These are phyloP conservation scores for Rhynchonycteris naso DNA, from an alignment of 2,797 vertebrate genomes.

Conservation along the genomic window DNA sequence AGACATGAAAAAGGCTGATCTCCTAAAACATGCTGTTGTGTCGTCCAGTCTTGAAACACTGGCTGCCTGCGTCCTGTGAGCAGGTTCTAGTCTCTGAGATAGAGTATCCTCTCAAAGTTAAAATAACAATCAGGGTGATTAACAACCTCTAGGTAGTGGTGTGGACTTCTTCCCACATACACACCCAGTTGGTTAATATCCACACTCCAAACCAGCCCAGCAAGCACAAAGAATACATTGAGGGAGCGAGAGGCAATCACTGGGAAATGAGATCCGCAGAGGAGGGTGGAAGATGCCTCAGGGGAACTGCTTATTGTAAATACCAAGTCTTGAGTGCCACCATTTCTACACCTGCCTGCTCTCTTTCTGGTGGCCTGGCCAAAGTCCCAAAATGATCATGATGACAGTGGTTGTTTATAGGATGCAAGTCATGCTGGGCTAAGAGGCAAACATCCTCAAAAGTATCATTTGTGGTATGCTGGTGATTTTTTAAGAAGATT, in stretches of 20 bases:
- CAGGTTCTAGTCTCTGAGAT: neutral
- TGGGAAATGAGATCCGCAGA: conserved; percentile 68
- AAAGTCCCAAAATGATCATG: neutral
- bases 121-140: conserved; percentile 69
- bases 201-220: conserved; percentile 67
- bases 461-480: neutral
- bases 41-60: neutral
- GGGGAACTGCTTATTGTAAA: conserved; percentile 57
- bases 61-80: neutral
- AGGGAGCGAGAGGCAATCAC: conserved; percentile 72
- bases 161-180: conserved; percentile 75
- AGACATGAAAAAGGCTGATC: neutral
- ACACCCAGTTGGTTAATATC: conserved; percentile 70
- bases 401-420: neutral
- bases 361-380: neutral
- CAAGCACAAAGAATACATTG: conserved; percentile 59
- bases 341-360: neutral
- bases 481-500: neutral
- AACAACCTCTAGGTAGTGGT: conserved; percentile 57
- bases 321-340: conserved; percentile 14
- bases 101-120: conserved; percentile 10
- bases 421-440: neutral
- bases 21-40: neutral
- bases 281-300: conserved; percentile 61
- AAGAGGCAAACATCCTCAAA: neutral